Conservation (phyloP, 2,888 invertebrate genomes). For the Eutolmus rufibarbis region DNA sequence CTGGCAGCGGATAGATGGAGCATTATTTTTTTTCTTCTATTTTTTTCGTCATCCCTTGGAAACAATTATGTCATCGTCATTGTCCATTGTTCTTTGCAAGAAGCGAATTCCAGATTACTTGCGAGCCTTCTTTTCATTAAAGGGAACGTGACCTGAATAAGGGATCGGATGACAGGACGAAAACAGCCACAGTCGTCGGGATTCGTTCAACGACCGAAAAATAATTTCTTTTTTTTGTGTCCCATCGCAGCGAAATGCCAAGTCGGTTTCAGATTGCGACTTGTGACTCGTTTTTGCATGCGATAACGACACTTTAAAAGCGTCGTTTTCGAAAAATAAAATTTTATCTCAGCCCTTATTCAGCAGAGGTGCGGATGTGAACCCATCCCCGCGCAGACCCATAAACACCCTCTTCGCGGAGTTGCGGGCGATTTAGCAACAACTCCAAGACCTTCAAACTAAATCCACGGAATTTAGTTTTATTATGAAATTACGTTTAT, state of each 20-base stretch:
- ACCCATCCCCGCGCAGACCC: neutral
- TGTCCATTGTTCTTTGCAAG: neutral
- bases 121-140: neutral
- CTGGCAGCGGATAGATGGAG: neutral
- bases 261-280: neutral
- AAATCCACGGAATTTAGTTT: neutral
- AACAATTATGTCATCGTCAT: neutral
- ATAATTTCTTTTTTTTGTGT: neutral
- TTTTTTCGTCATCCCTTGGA: neutral
- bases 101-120: neutral
- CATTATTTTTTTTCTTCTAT: neutral
- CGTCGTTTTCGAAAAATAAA: neutral
- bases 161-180: neutral
- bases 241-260: neutral
- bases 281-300: neutral
- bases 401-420: neutral
- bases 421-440: neutral
- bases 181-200: neutral
- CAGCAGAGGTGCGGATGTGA: too few species aligned
- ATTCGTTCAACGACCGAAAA: neutral
- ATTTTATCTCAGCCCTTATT: neutral
- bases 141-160: neutral
- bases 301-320: neutral
- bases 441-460: neutral
- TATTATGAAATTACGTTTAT: neutral